Evolutionary conservation across 1,140 invertebrate species (phyloP).

Genomic region (Drosophila obscura): DNA sequence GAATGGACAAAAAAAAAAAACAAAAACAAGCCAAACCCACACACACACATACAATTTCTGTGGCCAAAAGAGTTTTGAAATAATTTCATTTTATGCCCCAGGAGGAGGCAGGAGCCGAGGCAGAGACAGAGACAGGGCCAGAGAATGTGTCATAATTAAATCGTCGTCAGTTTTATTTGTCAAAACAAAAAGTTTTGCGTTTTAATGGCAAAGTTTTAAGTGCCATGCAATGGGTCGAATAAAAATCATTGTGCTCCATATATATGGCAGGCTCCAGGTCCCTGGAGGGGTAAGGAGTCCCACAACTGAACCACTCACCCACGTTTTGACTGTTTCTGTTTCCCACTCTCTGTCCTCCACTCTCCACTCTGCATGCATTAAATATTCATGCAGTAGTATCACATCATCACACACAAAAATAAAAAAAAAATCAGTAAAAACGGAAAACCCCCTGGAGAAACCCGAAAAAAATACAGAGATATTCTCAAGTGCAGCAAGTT

Average conservation of each 20-base stretch:
- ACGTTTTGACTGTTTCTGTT: background rate
- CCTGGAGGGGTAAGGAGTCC: slow-evolving; percentile 10
- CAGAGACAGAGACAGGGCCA: slow-evolving; percentile 16
- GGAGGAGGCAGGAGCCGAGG: background rate
- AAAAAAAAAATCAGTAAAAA: slow-evolving; percentile 26
- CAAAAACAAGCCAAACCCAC: background rate
- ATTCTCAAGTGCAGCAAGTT: slow-evolving; percentile 55
- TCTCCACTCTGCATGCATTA: slow-evolving; percentile 53
- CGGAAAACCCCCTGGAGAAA: slow-evolving; percentile 1
- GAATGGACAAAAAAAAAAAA: slow-evolving; percentile 10
- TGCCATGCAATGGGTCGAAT: slow-evolving; percentile 55
- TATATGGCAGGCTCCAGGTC: slow-evolving; percentile 16
- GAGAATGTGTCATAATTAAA: slow-evolving; percentile 70
- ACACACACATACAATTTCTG: slow-evolving; percentile 33
- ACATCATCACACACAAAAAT: slow-evolving; percentile 10
- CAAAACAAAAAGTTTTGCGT: slow-evolving; percentile 55
- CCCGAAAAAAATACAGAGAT: slow-evolving; percentile 23
- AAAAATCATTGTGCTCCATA: slow-evolving; percentile 58
- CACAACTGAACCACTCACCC: background rate
- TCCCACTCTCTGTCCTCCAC: slow-evolving; percentile 13
- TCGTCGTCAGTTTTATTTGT: slow-evolving; percentile 72
- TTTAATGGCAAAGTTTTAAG: slow-evolving; percentile 57
- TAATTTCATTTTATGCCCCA: slow-evolving; percentile 63
- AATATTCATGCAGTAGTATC: slow-evolving; percentile 76
- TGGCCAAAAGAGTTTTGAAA: slow-evolving; percentile 57